A percentile compares a stretch with the other conserved stretches of the same genome.
Evolutionary conservation across 2,797 vertebrate species (phyloP).

Genomic region (Pempheris klunzingeri): DNA sequence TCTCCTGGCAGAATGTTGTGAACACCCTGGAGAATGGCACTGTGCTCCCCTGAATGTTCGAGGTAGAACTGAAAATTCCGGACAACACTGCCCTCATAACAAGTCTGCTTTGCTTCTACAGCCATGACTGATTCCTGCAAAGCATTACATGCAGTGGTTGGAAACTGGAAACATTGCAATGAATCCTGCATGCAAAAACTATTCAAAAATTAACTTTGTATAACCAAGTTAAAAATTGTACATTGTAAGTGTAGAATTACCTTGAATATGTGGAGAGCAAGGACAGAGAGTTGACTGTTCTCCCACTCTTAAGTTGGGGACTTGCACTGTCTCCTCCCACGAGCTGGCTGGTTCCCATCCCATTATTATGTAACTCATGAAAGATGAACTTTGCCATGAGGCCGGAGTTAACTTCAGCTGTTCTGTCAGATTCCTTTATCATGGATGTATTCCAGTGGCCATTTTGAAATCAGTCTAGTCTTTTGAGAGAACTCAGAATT

Average conservation of each 20-base stretch:
- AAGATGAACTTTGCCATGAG: slow-evolving; percentile 27
- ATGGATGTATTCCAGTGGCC: neutral
- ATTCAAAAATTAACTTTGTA: neutral
- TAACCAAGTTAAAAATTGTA: neutral
- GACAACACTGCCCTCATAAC: slow-evolving; percentile 74
- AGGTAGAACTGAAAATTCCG: slow-evolving; percentile 86
- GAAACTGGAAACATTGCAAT: neutral
- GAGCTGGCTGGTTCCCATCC: neutral
- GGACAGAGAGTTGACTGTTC: neutral
- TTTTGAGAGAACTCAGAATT: neutral
- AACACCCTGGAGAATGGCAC: slow-evolving; percentile 80
- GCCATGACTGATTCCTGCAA: slow-evolving; percentile 79
- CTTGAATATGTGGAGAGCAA: neutral
- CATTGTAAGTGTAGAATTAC: slow-evolving; percentile 19
- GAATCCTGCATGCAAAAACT: neutral
- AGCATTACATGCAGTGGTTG: neutral
- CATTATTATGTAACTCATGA: slow-evolving; percentile 18
- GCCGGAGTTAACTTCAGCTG: neutral
- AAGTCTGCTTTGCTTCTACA: slow-evolving; percentile 73
- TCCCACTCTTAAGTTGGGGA: neutral
- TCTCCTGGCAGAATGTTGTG: slow-evolving; percentile 80
- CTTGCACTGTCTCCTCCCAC: neutral
- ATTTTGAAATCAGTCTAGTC: neutral
- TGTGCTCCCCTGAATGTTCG: slow-evolving; percentile 85
- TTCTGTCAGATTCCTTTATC: neutral